Conservation (phyloP, 2,888 invertebrate genomes). For the Ectemnius continuus region DNA sequence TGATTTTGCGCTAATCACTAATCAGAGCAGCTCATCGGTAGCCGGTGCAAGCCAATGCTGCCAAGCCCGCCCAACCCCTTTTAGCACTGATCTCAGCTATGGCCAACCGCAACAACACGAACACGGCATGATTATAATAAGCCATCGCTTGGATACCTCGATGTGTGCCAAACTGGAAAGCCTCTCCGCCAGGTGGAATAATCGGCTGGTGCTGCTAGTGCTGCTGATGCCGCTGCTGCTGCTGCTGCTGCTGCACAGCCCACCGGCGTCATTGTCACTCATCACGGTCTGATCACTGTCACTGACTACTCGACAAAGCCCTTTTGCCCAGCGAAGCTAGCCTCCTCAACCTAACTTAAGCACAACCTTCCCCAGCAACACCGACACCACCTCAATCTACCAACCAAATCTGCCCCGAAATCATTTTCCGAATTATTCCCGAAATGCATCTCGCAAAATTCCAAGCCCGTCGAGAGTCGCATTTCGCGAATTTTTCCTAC, state of each 20-base stretch:
- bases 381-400: constrained; percentile 11
- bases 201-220: constrained; percentile 55
- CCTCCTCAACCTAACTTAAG: constrained; percentile 58
- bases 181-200: constrained; percentile 73
- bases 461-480: too few relatives aligned
- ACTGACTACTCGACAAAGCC: constrained; percentile 66
- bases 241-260: constrained; percentile 52
- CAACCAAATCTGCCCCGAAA: too few relatives aligned
- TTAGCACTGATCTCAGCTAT: constrained; percentile 64
- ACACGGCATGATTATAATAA: constrained; percentile 68
- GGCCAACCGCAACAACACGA: constrained; percentile 60
- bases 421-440: too few relatives aligned
- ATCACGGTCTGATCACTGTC: constrained; percentile 67
- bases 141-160: constrained; percentile 71
- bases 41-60: constrained; percentile 49
- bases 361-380: constrained; percentile 58
- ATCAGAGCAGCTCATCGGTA: constrained; percentile 62
- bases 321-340: constrained; percentile 61
- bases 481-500: too few relatives aligned
- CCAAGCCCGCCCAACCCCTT: constrained; percentile 41
- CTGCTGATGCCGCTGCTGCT: constrained; percentile 23
- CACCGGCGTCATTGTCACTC: constrained; percentile 68
- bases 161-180: constrained; percentile 76
- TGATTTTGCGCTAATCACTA: constrained; percentile 69
- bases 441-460: too few relatives aligned